A percentile compares a stretch with the other conserved stretches of the same genome.
Evolutionary conservation across 1,140 invertebrate genomes (phyloP).

Genomic region (Mamestra configurata): DNA sequence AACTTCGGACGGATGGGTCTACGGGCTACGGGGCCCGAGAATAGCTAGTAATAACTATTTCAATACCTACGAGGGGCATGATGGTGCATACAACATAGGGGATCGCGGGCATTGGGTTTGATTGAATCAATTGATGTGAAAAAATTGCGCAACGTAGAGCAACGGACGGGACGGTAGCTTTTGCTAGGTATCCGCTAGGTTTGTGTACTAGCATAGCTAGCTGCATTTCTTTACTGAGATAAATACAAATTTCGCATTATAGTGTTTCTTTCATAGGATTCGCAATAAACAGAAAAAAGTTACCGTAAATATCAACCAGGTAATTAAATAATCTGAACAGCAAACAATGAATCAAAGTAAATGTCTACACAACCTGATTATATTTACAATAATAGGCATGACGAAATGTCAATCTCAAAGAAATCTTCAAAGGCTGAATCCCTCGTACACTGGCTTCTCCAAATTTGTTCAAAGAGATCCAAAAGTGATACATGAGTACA

Average conservation of each 20-base stretch:
- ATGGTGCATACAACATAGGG: not conserved
- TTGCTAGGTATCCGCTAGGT: not conserved
- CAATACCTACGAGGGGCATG: not conserved
- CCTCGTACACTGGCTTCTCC: not conserved
- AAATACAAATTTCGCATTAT: too few relatives aligned
- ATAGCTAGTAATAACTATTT: conserved; percentile 14
- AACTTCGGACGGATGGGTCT: not conserved
- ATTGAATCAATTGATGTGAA: conserved; percentile 35
- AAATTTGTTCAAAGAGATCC: conserved; percentile 30
- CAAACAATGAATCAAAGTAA: not conserved
- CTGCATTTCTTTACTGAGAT: too few relatives aligned
- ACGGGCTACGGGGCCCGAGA: not conserved
- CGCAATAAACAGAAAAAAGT: too few relatives aligned
- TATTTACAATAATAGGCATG: not conserved
- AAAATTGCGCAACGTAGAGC: conserved; percentile 3
- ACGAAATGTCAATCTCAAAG: not conserved
- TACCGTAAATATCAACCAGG: too few relatives aligned
- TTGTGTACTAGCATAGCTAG: not conserved
- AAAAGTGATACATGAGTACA: conserved; percentile 20
- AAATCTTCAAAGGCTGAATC: conserved; percentile 2
- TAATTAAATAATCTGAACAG: not conserved
- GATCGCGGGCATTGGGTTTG: not conserved
- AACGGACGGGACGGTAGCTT: not conserved
- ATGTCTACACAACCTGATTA: not conserved
- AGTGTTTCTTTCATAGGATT: too few relatives aligned